phyloP scores from a whole-genome alignment of 2,797 vertebrate genomes.

The Crax fasciolata region DNA sequence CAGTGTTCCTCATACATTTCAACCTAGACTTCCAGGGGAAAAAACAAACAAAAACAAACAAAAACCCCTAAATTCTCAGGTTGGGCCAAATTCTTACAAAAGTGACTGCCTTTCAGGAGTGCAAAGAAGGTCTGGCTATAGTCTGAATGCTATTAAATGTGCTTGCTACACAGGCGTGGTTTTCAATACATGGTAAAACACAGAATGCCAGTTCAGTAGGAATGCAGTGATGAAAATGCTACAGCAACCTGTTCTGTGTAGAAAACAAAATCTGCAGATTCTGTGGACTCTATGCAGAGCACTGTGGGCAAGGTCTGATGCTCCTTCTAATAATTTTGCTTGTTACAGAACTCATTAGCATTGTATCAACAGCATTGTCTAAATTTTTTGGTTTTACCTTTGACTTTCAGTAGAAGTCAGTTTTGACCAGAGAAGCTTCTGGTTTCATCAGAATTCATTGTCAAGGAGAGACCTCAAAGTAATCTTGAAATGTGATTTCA shows the following conservation, averaged over 20 bases:
- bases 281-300: neutral
- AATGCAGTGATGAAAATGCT: neutral
- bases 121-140: neutral
- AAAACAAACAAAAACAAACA: neutral
- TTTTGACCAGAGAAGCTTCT: neutral
- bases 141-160: neutral
- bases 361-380: accelerated
- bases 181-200: accelerated
- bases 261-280: neutral
- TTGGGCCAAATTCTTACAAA: neutral
- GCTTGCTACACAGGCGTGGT: neutral
- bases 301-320: neutral
- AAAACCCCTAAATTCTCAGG: neutral
- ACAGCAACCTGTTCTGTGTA: neutral
- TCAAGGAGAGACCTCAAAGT: neutral
- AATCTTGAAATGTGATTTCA: conserved; percentile 9
- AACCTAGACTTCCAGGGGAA: neutral
- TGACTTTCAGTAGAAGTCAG: neutral
- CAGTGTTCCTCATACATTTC: neutral
- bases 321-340: neutral
- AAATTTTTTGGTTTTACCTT: neutral
- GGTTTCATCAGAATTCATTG: neutral
- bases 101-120: neutral
- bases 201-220: neutral
- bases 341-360: accelerated